Evolutionary conservation across 2,113 vertebrate genomes (phyloP), one percentile per base, ranked within the genome.

Genomic region (Chroicocephalus ridibundus): DNA sequence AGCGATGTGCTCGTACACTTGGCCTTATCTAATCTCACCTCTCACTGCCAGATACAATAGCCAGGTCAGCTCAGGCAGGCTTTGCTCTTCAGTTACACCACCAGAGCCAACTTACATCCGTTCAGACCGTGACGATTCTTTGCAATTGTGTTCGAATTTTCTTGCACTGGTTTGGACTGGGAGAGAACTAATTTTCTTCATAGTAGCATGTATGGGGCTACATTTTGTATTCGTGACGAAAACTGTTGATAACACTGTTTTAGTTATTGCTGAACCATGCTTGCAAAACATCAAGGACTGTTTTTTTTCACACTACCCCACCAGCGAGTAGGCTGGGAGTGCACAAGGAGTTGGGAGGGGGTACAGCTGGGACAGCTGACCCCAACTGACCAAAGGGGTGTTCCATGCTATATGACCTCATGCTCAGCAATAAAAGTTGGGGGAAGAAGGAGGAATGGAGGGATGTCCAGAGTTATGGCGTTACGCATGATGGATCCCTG

Each of bases 391-490:
- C 34, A n/a, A 46, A 65, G 17, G 5, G 34, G 20, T 46, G 12
- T 71, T 4, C 65, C 11, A 26, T 16, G 26, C 24, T 10, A 11
- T 66, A 17, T 17, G 66, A n/a, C 0, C 1, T 24, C 10, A 12
- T 12, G 20, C 3, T 27, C 25, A 71, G 13, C 24, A 65, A 38
- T 38, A 44, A 65, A 70, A 68, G 9, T 11, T 52, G n/a, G 7
- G 8, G 52, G 19, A 79, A 64, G 49, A 44, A 58, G n/a, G 4
- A 66, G 9, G 32, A 71, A 44, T 31, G n/a, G 2, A 15, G 13
- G 17, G 12, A 40, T 4, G 2, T 44, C 34, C 4, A 1, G 51
- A 72, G 10, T 52, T 8, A 34, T 3, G 4, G 5, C 0, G 0
- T 62, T 80, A 80, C 0, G 0, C 1, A 0, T 66, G 52, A 29